A percentile compares a stretch with the other conserved stretches of the same genome.
These are phyloP conservation scores for Nannospalax galili DNA, from an alignment of 2,113 vertebrate genomes.

Conservation along the genomic window DNA sequence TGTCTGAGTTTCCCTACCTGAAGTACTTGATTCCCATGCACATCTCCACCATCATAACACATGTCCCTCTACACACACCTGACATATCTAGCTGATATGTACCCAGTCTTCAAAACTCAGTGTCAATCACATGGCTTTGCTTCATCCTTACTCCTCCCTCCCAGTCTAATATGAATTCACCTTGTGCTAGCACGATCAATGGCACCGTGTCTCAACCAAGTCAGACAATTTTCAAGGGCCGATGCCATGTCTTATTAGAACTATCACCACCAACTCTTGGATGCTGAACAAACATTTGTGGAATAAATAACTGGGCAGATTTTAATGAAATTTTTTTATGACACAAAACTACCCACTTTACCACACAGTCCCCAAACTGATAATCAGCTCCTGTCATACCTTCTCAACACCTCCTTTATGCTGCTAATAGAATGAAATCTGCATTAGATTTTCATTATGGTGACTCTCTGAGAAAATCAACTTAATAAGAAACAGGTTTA, in stretches of 20 bases:
- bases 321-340: background rate
- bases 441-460: background rate
- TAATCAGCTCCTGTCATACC: background rate
- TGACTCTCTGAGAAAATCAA: background rate
- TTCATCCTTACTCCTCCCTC: background rate
- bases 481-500: background rate
- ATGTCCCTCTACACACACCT: background rate
- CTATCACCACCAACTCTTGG: background rate
- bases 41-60: background rate
- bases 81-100: background rate
- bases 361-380: background rate
- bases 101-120: background rate
- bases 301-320: background rate
- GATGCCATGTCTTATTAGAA: background rate
- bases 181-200: background rate
- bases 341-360: background rate
- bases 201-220: background rate
- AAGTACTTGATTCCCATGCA: background rate
- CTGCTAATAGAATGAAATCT: background rate
- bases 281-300: background rate
- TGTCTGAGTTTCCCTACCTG: background rate
- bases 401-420: background rate
- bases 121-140: background rate
- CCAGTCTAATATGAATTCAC: background rate
- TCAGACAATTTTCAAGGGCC: background rate